phyloP scores from a whole-genome alignment of 2,113 vertebrate genomes.

The Centropus unirufus region DNA sequence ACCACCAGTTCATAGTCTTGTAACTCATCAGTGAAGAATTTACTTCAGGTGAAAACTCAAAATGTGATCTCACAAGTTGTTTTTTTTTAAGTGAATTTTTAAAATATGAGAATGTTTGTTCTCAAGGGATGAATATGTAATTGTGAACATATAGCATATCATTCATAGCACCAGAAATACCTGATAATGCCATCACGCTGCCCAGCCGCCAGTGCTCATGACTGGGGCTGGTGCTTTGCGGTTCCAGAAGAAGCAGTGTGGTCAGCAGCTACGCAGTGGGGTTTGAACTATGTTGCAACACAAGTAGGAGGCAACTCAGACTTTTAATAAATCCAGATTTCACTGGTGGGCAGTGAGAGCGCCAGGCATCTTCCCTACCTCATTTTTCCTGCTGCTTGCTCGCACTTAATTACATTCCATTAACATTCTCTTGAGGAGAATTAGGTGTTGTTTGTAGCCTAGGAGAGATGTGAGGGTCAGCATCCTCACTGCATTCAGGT shows the following conservation, averaged over 20 bases:
- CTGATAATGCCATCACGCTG: fast-evolving
- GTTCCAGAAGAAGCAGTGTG: neutral
- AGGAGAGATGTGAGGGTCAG: neutral
- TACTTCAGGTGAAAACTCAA: neutral
- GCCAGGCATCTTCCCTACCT: neutral
- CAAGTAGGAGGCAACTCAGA: neutral
- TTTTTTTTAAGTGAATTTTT: neutral
- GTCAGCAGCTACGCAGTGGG: fast-evolving
- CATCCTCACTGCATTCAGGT: neutral
- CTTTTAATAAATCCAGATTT: neutral
- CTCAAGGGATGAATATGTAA: neutral
- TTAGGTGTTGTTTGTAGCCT: neutral
- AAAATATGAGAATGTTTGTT: neutral
- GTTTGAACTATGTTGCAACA: neutral
- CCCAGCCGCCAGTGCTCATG: neutral
- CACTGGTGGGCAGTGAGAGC: neutral
- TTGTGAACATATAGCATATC: neutral
- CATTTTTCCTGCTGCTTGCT: neutral
- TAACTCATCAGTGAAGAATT: slow-evolving; percentile 41
- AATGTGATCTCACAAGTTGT: neutral
- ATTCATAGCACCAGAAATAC: neutral
- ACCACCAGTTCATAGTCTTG: slow-evolving; percentile 38
- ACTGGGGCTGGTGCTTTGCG: neutral
- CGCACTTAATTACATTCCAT: neutral
- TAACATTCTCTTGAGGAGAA: neutral